phyloP scores from a whole-genome alignment of 2,797 vertebrate genomes.

The Sebastes minor region DNA sequence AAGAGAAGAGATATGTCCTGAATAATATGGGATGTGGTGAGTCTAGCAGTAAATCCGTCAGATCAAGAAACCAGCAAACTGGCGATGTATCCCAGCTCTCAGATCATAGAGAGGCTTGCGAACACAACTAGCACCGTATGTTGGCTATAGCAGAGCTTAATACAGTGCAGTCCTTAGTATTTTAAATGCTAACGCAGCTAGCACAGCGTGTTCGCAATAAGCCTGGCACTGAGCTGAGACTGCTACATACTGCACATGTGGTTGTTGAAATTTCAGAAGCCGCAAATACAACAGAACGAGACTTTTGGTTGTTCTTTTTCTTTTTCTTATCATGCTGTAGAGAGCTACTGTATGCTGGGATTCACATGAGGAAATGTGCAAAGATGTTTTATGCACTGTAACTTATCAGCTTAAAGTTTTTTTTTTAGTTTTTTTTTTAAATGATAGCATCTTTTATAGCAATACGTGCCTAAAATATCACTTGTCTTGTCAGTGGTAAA shows the following conservation, averaged over 20 bases:
- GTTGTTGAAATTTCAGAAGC: background rate
- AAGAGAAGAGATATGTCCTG: conserved; percentile 58
- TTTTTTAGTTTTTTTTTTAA: background rate
- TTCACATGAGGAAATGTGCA: background rate
- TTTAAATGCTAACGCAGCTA: conserved; percentile 12
- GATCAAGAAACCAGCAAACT: conserved; percentile 64
- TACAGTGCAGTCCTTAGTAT: background rate
- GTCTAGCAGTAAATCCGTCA: conserved; percentile 50
- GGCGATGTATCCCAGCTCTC: conserved; percentile 33
- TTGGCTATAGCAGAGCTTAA: conserved; percentile 13
- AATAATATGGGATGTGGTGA: conserved; percentile 65
- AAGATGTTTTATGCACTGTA: background rate
- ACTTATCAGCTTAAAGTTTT: background rate
- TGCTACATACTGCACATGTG: background rate
- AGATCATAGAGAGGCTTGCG: conserved; percentile 45
- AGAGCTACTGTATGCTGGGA: background rate
- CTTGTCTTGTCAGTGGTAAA: background rate
- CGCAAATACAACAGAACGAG: background rate
- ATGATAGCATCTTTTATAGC: background rate
- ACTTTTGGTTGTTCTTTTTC: background rate
- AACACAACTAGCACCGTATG: conserved; percentile 18
- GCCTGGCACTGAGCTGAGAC: background rate
- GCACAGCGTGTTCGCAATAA: background rate
- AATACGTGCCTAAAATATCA: background rate
- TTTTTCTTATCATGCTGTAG: background rate